These are phyloP conservation scores for Blastomussa wellsi DNA, from an alignment of 92 coral and sea anemone genomes.

Conservation along the genomic window DNA sequence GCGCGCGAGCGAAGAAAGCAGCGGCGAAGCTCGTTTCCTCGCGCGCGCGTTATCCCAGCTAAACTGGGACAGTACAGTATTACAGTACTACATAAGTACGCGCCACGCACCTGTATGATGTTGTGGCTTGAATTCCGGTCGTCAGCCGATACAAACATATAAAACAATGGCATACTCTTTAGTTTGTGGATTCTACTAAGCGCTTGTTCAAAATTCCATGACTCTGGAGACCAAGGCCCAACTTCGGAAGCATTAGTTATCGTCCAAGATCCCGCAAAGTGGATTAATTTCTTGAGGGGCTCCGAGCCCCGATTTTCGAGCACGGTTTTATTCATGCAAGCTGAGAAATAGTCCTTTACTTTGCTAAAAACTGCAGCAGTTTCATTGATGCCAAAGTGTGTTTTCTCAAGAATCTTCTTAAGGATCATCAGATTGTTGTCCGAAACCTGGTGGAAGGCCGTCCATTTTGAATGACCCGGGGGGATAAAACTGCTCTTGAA, in stretches of 20 bases:
- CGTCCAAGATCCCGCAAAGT: constrained; percentile 86
- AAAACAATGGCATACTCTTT: constrained; percentile 95
- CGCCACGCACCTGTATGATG: constrained; percentile 79
- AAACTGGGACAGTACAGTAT: too few relatives aligned
- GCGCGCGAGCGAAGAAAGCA: too few relatives aligned
- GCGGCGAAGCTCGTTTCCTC: too few relatives aligned
- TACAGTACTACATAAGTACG: too few relatives aligned
- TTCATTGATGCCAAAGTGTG: constrained; percentile 53
- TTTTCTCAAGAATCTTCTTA: constrained; percentile 71
- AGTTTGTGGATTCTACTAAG: constrained; percentile 90
- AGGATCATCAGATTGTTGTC: constrained; percentile 76
- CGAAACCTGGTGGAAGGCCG: constrained; percentile 84
- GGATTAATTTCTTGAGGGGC: constrained; percentile 79
- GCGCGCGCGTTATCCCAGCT: too few relatives aligned
- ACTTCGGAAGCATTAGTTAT: constrained; percentile 57
- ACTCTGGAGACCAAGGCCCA: constrained; percentile 83
- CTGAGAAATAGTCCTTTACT: constrained; percentile 74
- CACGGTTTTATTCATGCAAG: constrained; percentile 75
- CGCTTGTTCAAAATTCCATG: constrained; percentile 98
- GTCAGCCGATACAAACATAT: constrained; percentile 97
- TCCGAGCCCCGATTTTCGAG: constrained; percentile 67
- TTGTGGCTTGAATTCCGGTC: constrained; percentile 89
- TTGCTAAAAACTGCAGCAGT: constrained; percentile 65
- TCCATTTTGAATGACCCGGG: constrained; percentile 74
- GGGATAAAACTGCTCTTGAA: constrained; percentile 69